Percentiles rank a stretch among this genome's conserved stretches.
phyloP scores from a whole-genome alignment of 2,888 invertebrate genomes.

The Leucophenga montana region DNA sequence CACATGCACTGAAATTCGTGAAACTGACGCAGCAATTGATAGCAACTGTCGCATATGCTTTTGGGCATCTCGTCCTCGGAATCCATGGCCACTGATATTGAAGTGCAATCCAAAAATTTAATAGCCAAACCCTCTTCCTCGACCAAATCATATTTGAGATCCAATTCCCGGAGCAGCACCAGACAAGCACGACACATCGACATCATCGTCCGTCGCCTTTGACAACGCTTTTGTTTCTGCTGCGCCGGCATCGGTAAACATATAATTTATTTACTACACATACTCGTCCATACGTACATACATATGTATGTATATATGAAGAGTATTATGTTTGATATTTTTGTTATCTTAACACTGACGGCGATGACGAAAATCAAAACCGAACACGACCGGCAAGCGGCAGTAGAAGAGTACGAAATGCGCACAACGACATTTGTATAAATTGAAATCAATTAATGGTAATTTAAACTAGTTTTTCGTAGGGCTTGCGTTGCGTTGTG shows the following conservation, averaged over 20 bases:
- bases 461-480: constrained; percentile 13
- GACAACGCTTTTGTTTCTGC: not conserved
- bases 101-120: constrained; percentile 52
- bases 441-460: constrained; percentile 21
- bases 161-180: constrained; percentile 46
- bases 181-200: constrained; percentile 56
- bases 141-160: constrained; percentile 45
- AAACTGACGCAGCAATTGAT: constrained; percentile 57
- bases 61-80: constrained; percentile 47
- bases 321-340: not conserved
- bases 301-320: too few relatives aligned
- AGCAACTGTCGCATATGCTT: constrained; percentile 59
- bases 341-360: not conserved
- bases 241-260: not conserved
- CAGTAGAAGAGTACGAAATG: not conserved
- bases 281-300: too few relatives aligned
- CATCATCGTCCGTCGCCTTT: constrained; percentile 35
- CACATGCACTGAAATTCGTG: constrained; percentile 64
- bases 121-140: constrained; percentile 50
- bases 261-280: too few relatives aligned
- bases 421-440: not conserved
- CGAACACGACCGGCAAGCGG: not conserved
- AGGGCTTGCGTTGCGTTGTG: not conserved
- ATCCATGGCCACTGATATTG: constrained; percentile 15
- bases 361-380: constrained; percentile 4